phyloP scores from a whole-genome alignment of 2,888 invertebrate species.

The Deroplatys truncata region DNA sequence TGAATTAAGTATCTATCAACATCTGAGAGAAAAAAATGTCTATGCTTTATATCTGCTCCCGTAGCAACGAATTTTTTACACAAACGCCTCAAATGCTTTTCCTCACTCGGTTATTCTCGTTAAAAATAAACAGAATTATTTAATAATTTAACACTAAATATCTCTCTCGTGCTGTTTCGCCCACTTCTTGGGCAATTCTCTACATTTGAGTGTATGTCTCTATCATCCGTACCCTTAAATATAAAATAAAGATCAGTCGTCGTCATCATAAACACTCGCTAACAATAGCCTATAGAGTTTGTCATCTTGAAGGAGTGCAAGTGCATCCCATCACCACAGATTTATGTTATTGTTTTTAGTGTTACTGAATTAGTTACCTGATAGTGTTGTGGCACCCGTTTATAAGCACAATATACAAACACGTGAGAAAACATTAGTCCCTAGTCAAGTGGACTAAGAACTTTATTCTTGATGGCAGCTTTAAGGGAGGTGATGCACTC shows the following conservation, averaged over 20 bases:
- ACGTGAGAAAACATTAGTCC: background rate
- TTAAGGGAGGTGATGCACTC: background rate
- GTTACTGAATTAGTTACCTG: background rate
- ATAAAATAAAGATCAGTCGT: background rate
- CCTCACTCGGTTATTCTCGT: background rate
- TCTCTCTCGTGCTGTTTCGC: background rate
- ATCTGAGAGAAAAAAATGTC: background rate
- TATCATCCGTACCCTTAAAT: background rate
- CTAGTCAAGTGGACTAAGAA: background rate
- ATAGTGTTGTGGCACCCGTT: background rate
- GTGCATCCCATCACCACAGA: background rate
- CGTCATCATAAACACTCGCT: background rate
- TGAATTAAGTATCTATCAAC: slow-evolving; percentile 3
- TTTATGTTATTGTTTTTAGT: background rate
- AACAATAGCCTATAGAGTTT: background rate
- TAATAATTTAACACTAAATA: background rate
- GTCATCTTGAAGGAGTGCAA: background rate
- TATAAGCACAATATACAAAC: background rate
- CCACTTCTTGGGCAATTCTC: background rate
- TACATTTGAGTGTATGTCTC: background rate
- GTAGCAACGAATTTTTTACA: background rate
- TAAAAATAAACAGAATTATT: background rate
- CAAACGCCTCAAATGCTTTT: background rate
- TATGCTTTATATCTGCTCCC: background rate
- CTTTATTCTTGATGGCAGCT: background rate